phyloP scores from a whole-genome alignment of 2,113 vertebrate genomes.

The Numenius arquata region DNA sequence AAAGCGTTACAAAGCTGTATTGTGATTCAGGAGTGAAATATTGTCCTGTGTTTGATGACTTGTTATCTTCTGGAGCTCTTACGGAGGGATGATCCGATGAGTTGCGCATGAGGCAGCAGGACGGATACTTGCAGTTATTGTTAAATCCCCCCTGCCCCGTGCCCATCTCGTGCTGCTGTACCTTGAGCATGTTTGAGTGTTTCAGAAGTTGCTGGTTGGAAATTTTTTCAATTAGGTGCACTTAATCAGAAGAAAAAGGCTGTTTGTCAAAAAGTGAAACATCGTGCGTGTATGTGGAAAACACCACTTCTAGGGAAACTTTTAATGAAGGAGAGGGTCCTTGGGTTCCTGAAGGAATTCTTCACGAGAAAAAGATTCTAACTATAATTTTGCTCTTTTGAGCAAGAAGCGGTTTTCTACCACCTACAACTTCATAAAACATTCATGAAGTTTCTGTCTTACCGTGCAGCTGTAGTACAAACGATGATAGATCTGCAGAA shows the following conservation, averaged over 20 bases:
- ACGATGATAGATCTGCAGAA: neutral
- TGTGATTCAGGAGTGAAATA: neutral
- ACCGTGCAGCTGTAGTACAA: neutral
- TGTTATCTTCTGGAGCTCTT: neutral
- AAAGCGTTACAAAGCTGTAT: neutral
- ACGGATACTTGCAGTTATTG: neutral
- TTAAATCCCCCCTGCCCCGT: neutral
- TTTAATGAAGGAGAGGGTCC: neutral
- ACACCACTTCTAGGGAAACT: neutral
- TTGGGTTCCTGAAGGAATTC: neutral
- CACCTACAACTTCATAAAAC: slow-evolving; percentile 17
- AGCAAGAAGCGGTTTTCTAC: neutral
- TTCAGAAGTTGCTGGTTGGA: neutral
- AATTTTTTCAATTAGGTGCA: neutral
- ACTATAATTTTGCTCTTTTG: neutral
- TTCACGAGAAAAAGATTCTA: neutral
- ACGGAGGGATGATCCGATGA: neutral
- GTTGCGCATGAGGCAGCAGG: neutral
- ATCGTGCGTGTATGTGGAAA: accelerated
- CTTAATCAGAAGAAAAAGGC: neutral
- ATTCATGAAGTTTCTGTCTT: neutral
- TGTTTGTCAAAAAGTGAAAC: neutral
- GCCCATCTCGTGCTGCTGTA: neutral
- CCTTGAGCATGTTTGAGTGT: neutral
- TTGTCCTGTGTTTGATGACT: neutral